Evolutionary conservation across 2,113 vertebrate genomes (phyloP), one percentile per base, ranked within the genome.

Genomic region (Spheniscus mendiculus): DNA sequence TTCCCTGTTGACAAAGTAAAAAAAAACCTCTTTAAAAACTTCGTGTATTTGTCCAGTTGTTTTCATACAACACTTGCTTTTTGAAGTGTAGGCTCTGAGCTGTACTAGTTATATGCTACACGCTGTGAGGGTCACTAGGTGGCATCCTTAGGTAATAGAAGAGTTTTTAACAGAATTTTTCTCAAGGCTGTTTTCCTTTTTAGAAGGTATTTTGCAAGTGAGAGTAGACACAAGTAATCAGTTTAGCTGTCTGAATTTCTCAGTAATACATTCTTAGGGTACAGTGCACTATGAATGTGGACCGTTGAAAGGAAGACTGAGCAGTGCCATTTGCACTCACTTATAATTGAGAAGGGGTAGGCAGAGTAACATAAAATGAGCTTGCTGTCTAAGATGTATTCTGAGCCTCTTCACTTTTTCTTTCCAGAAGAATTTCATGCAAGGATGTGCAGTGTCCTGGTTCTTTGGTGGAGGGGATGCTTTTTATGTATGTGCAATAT

Each of bases 101-200:
- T 89, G 15, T 56, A 4, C 6, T 42, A 32, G 16, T 52, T 81
- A 21, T 0, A 7, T 42, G 8, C 13, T 63, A 6, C 11, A 4
- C 53, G 14, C 76, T 71, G 8, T 69, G 42, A n/a, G 45, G 27
- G 22, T 86, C 97, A 67, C 79, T 95, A 97, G 92, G 23, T 97
- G 96, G 90, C 96, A 86, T 49, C 40, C 67, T 83, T 70, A 73
- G 18, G 17, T 72, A 83, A 55, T 13, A 3, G 0, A 73, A 45
- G 15, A 45, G 7, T n/a, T 87, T 84, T 66, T 56, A 72, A 34
- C 9, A 50, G 40, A 1, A 3, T n/a, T 47, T 50, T 83, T 49
- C 25, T 55, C 42, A 55, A 42, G 26, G 15, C 14, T 22, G 3
- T 65, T 72, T 83, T 58, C 9, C 2, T 62, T 61, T 40, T 63